A percentile compares a stretch with the other conserved stretches of the same genome.
Evolutionary conservation across 1,140 invertebrate species (phyloP).

Genomic region (Lasioglossum albipes): DNA sequence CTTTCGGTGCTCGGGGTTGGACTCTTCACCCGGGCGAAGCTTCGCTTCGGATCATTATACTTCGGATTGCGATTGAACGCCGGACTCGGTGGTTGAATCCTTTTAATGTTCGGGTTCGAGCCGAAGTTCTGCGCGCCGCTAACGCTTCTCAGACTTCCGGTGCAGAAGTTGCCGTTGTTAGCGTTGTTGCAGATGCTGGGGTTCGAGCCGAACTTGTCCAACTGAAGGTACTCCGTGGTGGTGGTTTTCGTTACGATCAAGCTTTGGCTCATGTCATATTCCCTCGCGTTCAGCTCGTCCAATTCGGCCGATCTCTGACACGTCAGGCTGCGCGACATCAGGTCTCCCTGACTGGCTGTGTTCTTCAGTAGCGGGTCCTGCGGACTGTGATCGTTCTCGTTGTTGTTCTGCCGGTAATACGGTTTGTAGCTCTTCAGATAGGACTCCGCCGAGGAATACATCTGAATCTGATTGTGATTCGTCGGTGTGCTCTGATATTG

Average conservation of each 20-base stretch:
- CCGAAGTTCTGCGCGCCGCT: constrained; percentile 64
- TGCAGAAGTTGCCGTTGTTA: constrained; percentile 43
- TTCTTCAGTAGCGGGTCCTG: constrained; percentile 36
- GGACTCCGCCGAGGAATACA: constrained; percentile 64
- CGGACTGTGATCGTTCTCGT: constrained; percentile 62
- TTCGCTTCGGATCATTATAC: constrained; percentile 72
- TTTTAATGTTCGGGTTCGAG: constrained; percentile 69
- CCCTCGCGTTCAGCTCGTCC: constrained; percentile 65
- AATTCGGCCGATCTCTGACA: constrained; percentile 68
- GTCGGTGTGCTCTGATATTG: constrained; percentile 56
- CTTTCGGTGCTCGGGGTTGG: constrained; percentile 69
- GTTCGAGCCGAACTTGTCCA: constrained; percentile 75
- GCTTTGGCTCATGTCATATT: constrained; percentile 78
- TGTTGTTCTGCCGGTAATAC: constrained; percentile 64
- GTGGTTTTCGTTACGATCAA: constrained; percentile 77
- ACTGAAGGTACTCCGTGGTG: constrained; percentile 75
- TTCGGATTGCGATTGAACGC: constrained; percentile 81
- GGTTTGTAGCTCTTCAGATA: constrained; percentile 70
- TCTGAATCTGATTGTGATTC: constrained; percentile 72
- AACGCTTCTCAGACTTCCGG: constrained; percentile 54
- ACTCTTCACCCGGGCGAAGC: constrained; percentile 67
- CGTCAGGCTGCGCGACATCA: constrained; percentile 74
- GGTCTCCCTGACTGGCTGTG: constrained; percentile 43
- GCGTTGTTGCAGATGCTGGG: constrained; percentile 67
- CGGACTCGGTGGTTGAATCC: constrained; percentile 78